These are phyloP conservation scores for Leptinotarsa rubiginosa DNA, from an alignment of 2,888 invertebrate genomes.

Conservation along the genomic window DNA sequence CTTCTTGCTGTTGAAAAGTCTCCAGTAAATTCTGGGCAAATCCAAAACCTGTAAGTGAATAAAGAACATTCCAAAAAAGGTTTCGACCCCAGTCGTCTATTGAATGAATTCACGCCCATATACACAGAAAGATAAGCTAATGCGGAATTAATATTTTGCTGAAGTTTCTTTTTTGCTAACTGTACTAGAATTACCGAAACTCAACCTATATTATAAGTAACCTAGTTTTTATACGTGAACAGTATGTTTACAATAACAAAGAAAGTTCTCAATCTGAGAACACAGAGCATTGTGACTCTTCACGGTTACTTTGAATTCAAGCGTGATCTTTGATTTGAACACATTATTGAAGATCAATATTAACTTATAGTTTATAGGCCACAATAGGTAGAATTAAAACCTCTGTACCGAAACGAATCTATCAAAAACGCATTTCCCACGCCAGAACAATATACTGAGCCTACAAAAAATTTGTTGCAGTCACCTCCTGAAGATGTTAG, in stretches of 20 bases:
- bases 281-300: conserved; percentile 21
- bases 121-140: conserved; percentile 14
- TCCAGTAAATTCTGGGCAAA: too few relatives aligned
- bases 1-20: too few relatives aligned
- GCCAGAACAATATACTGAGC: too few relatives aligned
- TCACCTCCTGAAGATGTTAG: too few relatives aligned
- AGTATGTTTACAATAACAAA: conserved; percentile 34
- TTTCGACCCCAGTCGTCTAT: background rate
- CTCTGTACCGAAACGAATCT: too few relatives aligned
- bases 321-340: too few relatives aligned
- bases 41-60: too few relatives aligned
- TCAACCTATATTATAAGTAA: conserved; percentile 34
- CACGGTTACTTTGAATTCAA: conserved; percentile 25
- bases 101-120: background rate
- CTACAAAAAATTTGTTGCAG: too few relatives aligned
- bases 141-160: conserved; percentile 22
- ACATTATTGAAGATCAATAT: too few relatives aligned
- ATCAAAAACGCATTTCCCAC: too few relatives aligned
- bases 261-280: conserved; percentile 35
- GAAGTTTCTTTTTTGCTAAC: conserved; percentile 24
- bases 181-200: conserved; percentile 23
- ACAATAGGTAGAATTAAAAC: too few relatives aligned
- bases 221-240: conserved; percentile 29
- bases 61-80: background rate
- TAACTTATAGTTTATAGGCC: too few relatives aligned